phyloP scores from a whole-genome alignment of 2,113 vertebrate genomes.

The Todiramphus chloris region DNA sequence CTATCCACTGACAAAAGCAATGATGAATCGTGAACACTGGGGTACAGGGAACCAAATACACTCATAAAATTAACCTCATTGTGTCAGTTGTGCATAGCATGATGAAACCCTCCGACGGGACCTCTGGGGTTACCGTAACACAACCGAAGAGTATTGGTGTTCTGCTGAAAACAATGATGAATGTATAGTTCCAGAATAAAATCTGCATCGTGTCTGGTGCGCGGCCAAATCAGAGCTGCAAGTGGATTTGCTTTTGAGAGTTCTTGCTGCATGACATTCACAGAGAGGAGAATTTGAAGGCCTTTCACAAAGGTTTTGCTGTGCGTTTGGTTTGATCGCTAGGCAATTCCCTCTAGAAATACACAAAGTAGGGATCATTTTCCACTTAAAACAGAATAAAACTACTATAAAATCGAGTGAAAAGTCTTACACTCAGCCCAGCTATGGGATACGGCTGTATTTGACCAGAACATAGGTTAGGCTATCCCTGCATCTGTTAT shows the following conservation, averaged over 20 bases:
- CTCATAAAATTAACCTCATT: conserved; percentile 43
- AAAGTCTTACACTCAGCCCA: neutral
- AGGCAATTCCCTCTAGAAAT: neutral
- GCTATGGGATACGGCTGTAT: neutral
- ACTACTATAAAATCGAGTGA: neutral
- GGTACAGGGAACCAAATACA: conserved; percentile 10
- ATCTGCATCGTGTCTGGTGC: neutral
- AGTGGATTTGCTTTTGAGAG: neutral
- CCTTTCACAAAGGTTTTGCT: neutral
- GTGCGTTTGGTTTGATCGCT: neutral
- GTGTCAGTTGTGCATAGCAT: neutral
- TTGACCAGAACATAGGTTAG: neutral
- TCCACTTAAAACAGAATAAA: neutral
- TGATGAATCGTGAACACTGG: conserved; percentile 27
- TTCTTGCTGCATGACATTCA: neutral
- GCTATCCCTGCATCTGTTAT: neutral
- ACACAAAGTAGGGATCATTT: neutral
- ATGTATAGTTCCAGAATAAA: neutral
- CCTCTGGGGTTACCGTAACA: neutral
- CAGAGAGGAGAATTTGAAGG: neutral
- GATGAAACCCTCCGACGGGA: neutral
- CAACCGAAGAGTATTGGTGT: neutral
- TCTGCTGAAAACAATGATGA: neutral
- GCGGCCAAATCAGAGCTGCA: neutral
- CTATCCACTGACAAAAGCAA: conserved; percentile 53